phyloP scores from a whole-genome alignment of 1,140 invertebrate genomes.

The Drosophila busckii region DNA sequence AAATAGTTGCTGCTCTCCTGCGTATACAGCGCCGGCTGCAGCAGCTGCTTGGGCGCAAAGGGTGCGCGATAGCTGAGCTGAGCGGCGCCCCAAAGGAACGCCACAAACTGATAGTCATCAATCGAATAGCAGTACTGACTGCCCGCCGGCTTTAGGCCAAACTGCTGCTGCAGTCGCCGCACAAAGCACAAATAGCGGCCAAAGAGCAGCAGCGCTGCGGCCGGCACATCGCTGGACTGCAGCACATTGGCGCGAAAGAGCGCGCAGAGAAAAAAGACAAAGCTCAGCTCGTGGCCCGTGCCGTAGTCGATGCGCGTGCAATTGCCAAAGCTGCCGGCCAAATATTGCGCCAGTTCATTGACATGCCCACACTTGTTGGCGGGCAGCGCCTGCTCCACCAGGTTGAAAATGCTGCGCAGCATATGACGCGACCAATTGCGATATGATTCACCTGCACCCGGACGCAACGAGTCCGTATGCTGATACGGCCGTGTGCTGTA shows the following conservation, averaged over 20 bases:
- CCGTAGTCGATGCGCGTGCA: conserved; percentile 43
- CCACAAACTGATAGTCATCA: conserved; percentile 49
- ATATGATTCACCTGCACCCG: conserved; percentile 4
- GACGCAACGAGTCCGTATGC: not conserved
- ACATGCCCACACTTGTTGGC: conserved; percentile 24
- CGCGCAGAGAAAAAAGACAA: conserved; percentile 41
- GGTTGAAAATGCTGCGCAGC: conserved; percentile 30
- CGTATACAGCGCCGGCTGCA: conserved; percentile 5
- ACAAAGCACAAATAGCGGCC: conserved; percentile 40
- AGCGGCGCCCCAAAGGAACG: conserved; percentile 48
- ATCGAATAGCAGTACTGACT: conserved; percentile 39
- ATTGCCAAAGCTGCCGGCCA: conserved; percentile 39
- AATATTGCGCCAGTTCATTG: conserved; percentile 43
- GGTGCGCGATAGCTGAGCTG: conserved; percentile 39
- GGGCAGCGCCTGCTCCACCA: conserved; percentile 38
- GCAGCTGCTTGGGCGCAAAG: conserved; percentile 33
- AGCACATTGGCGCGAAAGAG: conserved; percentile 38
- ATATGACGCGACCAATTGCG: conserved; percentile 32
- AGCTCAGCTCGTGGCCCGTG: conserved; percentile 39
- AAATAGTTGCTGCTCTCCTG: conserved; percentile 21
- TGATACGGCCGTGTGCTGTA: not conserved
- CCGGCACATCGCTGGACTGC: conserved; percentile 11
- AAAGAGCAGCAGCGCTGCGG: conserved; percentile 45
- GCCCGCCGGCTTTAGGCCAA: conserved; percentile 19
- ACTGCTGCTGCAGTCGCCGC: conserved; percentile 33